These are phyloP conservation scores for Atherix ibis DNA, from an alignment of 2,888 invertebrate species.

Conservation along the genomic window DNA sequence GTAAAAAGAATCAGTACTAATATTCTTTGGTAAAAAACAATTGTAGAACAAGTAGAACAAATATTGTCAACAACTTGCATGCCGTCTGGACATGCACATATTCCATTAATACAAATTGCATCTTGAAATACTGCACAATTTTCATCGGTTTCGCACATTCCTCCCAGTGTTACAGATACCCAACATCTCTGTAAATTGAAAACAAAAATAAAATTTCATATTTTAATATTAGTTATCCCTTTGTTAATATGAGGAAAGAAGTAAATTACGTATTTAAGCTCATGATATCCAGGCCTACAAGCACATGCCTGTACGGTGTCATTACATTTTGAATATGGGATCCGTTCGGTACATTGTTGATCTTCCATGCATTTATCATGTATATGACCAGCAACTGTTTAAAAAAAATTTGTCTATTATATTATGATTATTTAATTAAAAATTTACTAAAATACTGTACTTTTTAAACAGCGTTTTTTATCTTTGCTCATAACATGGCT, in stretches of 20 bases:
- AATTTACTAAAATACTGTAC: constrained; percentile 10
- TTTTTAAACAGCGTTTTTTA: constrained; percentile 22
- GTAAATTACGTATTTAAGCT: constrained; percentile 13
- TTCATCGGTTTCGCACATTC: constrained; percentile 14
- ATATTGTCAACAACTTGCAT: constrained; percentile 8
- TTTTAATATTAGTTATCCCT: too few species aligned
- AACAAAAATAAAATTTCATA: neutral
- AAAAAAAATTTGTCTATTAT: neutral
- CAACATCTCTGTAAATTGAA: constrained; percentile 14
- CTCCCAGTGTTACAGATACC: constrained; percentile 12
- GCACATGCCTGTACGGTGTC: constrained; percentile 10
- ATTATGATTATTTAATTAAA: neutral
- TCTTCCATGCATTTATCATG: constrained; percentile 13
- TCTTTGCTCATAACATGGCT: constrained; percentile 22
- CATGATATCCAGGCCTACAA: constrained; percentile 12
- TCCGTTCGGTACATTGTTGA: constrained; percentile 12
- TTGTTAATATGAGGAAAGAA: too few species aligned
- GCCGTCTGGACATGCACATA: constrained; percentile 12
- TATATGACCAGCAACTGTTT: constrained; percentile 9
- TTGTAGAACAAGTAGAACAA: constrained; percentile 10
- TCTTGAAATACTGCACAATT: constrained; percentile 13
- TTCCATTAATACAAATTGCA: constrained; percentile 11
- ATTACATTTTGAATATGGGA: constrained; percentile 12
- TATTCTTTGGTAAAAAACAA: constrained; percentile 11
- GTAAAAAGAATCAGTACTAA: constrained; percentile 12